These are phyloP conservation scores for Telenomus remus DNA, from an alignment of 1,140 invertebrate genomes.

Conservation along the genomic window DNA sequence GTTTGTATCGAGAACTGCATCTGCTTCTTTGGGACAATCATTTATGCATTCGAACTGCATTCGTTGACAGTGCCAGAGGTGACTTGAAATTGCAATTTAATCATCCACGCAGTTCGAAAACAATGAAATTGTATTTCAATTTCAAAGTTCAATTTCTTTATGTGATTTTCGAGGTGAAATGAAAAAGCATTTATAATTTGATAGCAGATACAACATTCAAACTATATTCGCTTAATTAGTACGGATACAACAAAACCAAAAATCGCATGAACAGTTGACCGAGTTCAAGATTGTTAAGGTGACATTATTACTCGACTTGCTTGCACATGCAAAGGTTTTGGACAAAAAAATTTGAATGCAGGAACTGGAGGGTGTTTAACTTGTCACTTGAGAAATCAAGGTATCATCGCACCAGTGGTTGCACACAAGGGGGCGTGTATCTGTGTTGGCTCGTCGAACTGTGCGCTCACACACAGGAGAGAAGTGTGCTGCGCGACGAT, in stretches of 20 bases:
- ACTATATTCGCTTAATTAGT: no score
- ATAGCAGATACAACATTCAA: no score
- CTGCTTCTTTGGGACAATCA: constrained; percentile 39
- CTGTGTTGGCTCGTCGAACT: constrained; percentile 41
- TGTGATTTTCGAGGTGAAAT: no score
- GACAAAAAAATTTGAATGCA: constrained; percentile 37
- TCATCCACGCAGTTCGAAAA: no score
- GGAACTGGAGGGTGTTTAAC: constrained; percentile 65
- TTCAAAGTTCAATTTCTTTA: no score
- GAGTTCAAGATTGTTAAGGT: not conserved
- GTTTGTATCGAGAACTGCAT: constrained; percentile 31
- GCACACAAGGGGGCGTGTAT: constrained; percentile 73
- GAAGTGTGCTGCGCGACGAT: constrained; percentile 29
- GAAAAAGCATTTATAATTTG: no score
- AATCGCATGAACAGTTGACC: not conserved
- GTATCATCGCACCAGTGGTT: constrained; percentile 75
- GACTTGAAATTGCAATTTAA: no score
- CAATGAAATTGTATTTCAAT: no score
- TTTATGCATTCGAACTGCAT: constrained; percentile 18
- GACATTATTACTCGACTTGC: constrained; percentile 38
- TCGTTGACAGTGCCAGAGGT: not conserved
- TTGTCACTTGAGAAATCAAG: constrained; percentile 75
- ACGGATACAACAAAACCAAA: not conserved
- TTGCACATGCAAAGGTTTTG: constrained; percentile 13
- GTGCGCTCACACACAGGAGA: constrained; percentile 18